Conservation (phyloP, 2,113 vertebrate genomes). For the Cynocephalus volans region DNA sequence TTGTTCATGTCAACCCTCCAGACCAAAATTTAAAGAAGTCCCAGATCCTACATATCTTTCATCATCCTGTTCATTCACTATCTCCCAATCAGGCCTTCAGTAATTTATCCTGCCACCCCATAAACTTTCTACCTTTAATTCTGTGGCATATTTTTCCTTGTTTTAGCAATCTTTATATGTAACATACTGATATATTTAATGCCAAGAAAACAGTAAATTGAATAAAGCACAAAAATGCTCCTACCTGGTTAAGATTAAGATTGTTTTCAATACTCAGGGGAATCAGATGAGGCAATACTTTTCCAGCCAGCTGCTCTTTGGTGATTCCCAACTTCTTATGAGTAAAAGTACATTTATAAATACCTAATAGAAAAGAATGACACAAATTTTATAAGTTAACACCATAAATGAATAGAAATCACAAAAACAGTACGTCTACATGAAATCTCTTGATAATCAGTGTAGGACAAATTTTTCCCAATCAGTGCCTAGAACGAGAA, state of each 20-base stretch:
- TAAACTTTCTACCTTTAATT: conserved; percentile 2
- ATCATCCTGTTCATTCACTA: neutral
- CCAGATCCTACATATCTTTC: neutral
- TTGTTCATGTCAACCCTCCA: neutral
- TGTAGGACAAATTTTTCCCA: neutral
- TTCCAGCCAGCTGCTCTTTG: conserved; percentile 97
- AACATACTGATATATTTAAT: conserved; percentile 32
- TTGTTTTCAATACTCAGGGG: conserved; percentile 99
- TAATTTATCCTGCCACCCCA: neutral
- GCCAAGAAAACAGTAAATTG: neutral
- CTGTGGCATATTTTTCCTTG: neutral
- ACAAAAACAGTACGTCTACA: neutral
- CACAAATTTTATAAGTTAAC: conserved; percentile 23
- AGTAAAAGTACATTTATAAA: conserved; percentile 99
- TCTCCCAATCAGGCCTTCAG: neutral
- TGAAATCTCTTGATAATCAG: neutral
- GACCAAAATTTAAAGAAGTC: neutral
- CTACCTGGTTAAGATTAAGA: conserved; percentile 99
- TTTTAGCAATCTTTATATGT: conserved; percentile 15
- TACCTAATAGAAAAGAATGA: conserved; percentile 90
- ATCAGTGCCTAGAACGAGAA: neutral
- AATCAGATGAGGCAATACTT: conserved; percentile 97
- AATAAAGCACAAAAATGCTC: conserved; percentile 50
- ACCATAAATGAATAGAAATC: neutral
- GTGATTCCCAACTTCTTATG: conserved; percentile 99